Base-by-base conservation (phyloP, 2,113 vertebrate species). In the Calidris pygmaea region DNA sequence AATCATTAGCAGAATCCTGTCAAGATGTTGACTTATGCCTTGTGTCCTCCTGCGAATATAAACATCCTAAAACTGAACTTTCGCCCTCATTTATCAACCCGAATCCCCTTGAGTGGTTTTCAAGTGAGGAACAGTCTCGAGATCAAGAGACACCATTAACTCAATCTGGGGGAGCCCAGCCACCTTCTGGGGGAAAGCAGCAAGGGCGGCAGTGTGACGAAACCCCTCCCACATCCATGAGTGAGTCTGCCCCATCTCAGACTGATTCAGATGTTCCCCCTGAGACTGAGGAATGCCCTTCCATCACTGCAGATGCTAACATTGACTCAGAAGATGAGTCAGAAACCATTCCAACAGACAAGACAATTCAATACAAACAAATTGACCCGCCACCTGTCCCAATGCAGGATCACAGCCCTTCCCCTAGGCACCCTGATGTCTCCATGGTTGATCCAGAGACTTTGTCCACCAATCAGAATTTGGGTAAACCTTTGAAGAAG, bases 301-400 rank as follows among this genome's bases (percentile, higher is more conserved):
- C 99, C 72, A 99, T 99, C 94, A 99, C 99, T 89, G 99, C 99
- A 20, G 99, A 99, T 95, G 99, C 99, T 70, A 99, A 99, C 90
- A 99, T 99, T 60, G 99, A 99, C 96, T 99, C 99, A 0, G 99
- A 99, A 96, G 99, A 99, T 39, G 99, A 99, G 87, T 99, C 99
- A 0, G 99, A 99, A 97, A 99, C 99, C 77, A 98, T 99, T 77
- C 99, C 99, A 1, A 99, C 99, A 0, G 99, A 99, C 97, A 99
- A 98, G 97, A 99, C 99, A 2, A 98, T 99, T 95, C 99, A 98
- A 0, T 99, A 98, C 97, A 99, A 99, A 85, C 99, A 99, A 78
- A 98, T 98, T 34, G 99, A 99, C 67, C 99, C 99, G 6, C 98
- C 98, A 2, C 99, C 99, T 1, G 97, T 98, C 63, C 97, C 98